These are phyloP conservation scores for Rhea pennata DNA, from an alignment of 2,113 vertebrate genomes.

Conservation along the genomic window DNA sequence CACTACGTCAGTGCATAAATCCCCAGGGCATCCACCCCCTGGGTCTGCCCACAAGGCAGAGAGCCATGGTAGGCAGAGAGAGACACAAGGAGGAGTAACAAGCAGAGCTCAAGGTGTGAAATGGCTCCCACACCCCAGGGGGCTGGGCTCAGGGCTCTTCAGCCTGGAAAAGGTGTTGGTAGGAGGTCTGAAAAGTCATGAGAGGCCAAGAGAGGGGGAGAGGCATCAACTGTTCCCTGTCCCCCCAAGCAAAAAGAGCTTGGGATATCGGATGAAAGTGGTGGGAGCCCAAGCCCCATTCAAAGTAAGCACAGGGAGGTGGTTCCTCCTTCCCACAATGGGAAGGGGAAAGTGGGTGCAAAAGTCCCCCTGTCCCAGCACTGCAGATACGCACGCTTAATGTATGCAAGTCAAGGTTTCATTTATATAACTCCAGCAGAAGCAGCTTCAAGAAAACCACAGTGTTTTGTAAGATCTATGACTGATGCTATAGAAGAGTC, in stretches of 20 bases:
- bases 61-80: not conserved
- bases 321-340: not conserved
- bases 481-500: not conserved
- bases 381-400: not conserved
- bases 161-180: not conserved
- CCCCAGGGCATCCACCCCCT: not conserved
- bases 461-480: not conserved
- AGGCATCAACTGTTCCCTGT: not conserved
- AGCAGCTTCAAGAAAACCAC: not conserved
- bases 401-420: not conserved
- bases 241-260: not conserved
- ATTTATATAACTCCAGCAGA: not conserved
- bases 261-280: not conserved
- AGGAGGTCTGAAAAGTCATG: not conserved
- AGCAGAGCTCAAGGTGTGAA: not conserved
- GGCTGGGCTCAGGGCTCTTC: not conserved
- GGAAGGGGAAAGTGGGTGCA: not conserved
- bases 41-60: not conserved
- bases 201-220: not conserved
- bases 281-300: not conserved
- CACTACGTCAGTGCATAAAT: not conserved
- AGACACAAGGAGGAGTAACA: not conserved
- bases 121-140: not conserved
- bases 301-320: not conserved
- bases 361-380: not conserved